phyloP scores from a whole-genome alignment of 2,797 vertebrate species.

The Acestrorhynchus altus region DNA sequence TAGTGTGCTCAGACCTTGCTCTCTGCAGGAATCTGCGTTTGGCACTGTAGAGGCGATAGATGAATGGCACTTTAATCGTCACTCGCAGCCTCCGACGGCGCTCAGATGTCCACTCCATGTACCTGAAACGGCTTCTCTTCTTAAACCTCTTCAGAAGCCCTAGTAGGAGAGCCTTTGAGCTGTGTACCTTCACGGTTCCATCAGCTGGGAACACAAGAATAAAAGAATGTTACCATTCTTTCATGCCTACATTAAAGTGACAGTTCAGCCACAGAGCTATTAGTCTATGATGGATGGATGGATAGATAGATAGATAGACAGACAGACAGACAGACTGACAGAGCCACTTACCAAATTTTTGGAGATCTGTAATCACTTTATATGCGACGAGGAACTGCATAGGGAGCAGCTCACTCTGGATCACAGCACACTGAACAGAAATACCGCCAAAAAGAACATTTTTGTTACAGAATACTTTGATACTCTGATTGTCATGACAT shows the following conservation, averaged over 20 bases:
- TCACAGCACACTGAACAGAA: constrained; percentile 78
- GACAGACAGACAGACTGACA: too few species aligned
- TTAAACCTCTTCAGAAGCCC: constrained; percentile 71
- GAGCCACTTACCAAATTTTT: constrained; percentile 65
- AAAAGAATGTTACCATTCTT: too few species aligned
- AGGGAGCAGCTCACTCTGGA: constrained; percentile 87
- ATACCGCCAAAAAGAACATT: not conserved
- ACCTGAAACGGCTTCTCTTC: not conserved
- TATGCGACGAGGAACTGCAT: constrained; percentile 89
- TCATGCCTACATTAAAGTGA: too few species aligned
- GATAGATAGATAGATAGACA: too few species aligned
- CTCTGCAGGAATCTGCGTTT: constrained; percentile 71
- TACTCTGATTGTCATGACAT: too few species aligned
- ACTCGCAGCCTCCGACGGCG: constrained; percentile 57
- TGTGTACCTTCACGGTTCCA: constrained; percentile 8
- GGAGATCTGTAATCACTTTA: constrained; percentile 82
- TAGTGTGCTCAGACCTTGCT: constrained; percentile 65
- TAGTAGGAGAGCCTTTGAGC: constrained; percentile 66
- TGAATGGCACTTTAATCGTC: constrained; percentile 74
- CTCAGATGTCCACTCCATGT: constrained; percentile 35
- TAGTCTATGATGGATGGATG: too few species aligned
- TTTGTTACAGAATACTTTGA: too few species aligned
- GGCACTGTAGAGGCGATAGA: constrained; percentile 71
- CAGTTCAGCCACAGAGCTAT: too few species aligned
- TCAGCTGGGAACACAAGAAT: not conserved